These are phyloP conservation scores for Varecia variegata DNA, from an alignment of 2,797 vertebrate genomes.

Conservation along the genomic window DNA sequence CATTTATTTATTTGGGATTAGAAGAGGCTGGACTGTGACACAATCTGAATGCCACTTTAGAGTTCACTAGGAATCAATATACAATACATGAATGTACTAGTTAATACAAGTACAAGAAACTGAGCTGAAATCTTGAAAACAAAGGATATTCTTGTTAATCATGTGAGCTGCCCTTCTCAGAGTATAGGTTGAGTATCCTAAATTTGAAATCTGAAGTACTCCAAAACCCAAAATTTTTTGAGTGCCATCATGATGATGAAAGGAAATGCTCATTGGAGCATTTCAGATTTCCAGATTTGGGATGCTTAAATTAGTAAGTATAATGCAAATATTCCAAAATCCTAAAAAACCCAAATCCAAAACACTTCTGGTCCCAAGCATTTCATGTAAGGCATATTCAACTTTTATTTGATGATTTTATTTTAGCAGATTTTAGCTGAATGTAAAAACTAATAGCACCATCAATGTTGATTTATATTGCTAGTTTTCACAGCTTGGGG, in stretches of 20 bases:
- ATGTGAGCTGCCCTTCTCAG: not conserved
- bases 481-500: not conserved
- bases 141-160: not conserved
- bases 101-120: not conserved
- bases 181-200: not conserved
- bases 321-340: not conserved
- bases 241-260: not conserved
- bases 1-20: not conserved
- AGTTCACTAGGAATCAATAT: not conserved
- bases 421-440: not conserved
- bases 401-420: not conserved
- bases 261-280: not conserved
- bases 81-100: not conserved
- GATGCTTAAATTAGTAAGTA: not conserved
- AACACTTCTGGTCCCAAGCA: not conserved
- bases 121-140: not conserved
- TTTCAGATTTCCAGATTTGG: not conserved
- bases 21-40: not conserved
- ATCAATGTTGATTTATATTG: not conserved
- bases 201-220: not conserved
- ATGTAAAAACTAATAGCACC: not conserved
- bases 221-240: not conserved
- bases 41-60: not conserved
- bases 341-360: not conserved
- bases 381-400: not conserved